A percentile compares a stretch with the other conserved stretches of the same genome.
Conservation (phyloP, 2,113 vertebrate species). For the Syngnathus typhle region DNA sequence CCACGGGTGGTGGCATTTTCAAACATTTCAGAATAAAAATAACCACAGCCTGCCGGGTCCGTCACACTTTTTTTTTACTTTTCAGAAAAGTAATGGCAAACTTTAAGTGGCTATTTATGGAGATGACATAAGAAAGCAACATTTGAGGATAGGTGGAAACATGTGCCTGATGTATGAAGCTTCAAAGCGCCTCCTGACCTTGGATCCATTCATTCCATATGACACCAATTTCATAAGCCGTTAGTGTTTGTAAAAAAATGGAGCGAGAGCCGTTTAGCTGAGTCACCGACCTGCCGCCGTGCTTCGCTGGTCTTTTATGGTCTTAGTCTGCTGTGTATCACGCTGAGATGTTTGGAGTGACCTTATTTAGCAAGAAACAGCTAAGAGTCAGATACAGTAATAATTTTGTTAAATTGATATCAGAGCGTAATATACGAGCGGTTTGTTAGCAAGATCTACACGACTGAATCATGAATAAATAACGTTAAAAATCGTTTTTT, state of each 20-base stretch:
- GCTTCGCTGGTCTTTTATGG: background rate
- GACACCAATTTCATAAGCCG: background rate
- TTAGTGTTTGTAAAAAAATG: background rate
- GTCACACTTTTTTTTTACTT: background rate
- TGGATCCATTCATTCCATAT: background rate
- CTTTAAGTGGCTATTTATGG: background rate
- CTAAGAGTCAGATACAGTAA: background rate
- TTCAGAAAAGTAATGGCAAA: background rate
- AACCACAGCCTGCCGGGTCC: background rate
- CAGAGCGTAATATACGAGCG: background rate
- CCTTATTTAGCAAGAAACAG: background rate
- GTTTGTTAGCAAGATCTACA: background rate
- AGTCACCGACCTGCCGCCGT: background rate
- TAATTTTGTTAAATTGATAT: background rate
- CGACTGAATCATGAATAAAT: too few species aligned
- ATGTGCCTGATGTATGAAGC: conserved; percentile 13
- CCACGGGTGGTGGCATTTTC: background rate
- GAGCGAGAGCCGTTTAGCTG: background rate
- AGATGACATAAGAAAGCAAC: background rate
- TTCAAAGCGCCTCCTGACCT: background rate
- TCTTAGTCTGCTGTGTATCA: conserved; percentile 2
- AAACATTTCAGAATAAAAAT: background rate
- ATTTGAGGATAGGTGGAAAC: conserved; percentile 1
- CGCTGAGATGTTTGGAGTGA: background rate
- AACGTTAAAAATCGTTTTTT: too few species aligned